These are phyloP conservation scores for Cantharis flavilabris DNA, from an alignment of 2,888 invertebrate genomes.

Conservation along the genomic window DNA sequence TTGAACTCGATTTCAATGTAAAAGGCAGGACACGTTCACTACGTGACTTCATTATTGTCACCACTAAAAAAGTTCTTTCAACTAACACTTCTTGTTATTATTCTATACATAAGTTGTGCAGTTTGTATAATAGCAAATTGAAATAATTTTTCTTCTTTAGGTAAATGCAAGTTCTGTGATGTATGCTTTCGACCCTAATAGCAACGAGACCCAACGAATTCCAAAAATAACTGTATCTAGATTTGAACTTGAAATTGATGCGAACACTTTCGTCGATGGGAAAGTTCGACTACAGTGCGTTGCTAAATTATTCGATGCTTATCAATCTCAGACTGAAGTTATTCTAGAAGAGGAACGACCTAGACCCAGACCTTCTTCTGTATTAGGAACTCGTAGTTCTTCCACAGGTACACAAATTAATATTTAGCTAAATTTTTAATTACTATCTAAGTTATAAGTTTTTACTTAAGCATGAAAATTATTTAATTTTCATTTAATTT, in stretches of 20 bases:
- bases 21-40: conserved; percentile 28
- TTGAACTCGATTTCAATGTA: conserved; percentile 25
- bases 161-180: conserved; percentile 43
- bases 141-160: conserved; percentile 39
- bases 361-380: conserved; percentile 74
- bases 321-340: conserved; percentile 65
- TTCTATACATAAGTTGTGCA: conserved; percentile 24
- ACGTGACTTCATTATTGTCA: conserved; percentile 38
- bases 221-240: conserved; percentile 46
- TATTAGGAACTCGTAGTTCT: conserved; percentile 63
- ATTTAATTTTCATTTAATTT: too few relatives aligned
- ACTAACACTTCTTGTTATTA: conserved; percentile 28
- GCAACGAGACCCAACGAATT: conserved; percentile 37
- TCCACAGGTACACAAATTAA: conserved; percentile 32
- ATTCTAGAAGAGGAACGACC: conserved; percentile 75
- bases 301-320: conserved; percentile 70
- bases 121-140: conserved; percentile 31
- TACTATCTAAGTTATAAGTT: neutral
- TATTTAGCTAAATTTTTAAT: conserved; percentile 14
- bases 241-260: conserved; percentile 66
- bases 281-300: conserved; percentile 69
- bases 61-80: conserved; percentile 24
- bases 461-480: neutral
- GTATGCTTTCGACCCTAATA: conserved; percentile 39
- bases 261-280: conserved; percentile 67